Percentiles rank a stretch among this genome's conserved stretches.
phyloP scores from a whole-genome alignment of 1,140 invertebrate species.

The Ylistrum balloti region DNA sequence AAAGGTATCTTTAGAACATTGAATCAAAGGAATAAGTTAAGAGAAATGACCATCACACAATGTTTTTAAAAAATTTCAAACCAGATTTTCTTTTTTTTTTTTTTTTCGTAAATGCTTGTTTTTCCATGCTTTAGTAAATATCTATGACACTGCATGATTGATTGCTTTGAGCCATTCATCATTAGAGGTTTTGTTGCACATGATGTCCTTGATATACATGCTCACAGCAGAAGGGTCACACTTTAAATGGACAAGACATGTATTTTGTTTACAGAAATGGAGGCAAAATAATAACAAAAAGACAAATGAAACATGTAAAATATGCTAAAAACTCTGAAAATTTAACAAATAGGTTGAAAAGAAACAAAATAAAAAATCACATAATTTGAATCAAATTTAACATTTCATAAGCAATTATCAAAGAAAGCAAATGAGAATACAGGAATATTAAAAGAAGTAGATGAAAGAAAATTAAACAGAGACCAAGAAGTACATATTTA shows the following conservation, averaged over 20 bases:
- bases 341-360: no score
- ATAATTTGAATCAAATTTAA: no score
- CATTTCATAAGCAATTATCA: no score
- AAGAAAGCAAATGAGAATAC: neutral
- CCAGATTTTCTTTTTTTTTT: constrained; percentile 36
- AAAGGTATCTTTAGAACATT: no score
- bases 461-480: neutral
- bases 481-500: neutral
- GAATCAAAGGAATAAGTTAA: no score
- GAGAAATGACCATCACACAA: neutral
- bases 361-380: no score
- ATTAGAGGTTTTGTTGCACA: constrained; percentile 22
- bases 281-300: neutral
- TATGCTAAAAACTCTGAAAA: no score
- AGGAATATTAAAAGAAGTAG: neutral
- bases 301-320: neutral
- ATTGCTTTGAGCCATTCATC: constrained; percentile 18
- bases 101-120: constrained; percentile 16
- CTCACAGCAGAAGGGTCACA: constrained; percentile 30
- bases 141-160: constrained; percentile 23
- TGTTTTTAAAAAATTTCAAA: neutral
- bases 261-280: neutral
- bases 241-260: neutral
- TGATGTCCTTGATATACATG: constrained; percentile 29
- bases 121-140: constrained; percentile 35